These are phyloP conservation scores for Archivesica marissinica DNA, from an alignment of 1,140 invertebrate genomes.

Conservation along the genomic window DNA sequence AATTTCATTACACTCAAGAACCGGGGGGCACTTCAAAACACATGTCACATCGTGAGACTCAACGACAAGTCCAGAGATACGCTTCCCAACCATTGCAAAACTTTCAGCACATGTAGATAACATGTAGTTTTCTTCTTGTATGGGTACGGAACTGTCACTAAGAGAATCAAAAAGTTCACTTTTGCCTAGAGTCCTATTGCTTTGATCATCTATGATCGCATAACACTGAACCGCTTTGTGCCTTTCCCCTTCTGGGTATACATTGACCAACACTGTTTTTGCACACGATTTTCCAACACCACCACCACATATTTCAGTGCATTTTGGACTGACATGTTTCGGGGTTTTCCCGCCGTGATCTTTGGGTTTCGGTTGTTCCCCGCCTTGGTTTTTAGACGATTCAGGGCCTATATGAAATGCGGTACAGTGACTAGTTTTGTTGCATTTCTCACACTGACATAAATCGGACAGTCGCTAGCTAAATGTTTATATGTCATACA, in stretches of 20 bases:
- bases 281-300: constrained; percentile 49
- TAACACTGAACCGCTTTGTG: constrained; percentile 38
- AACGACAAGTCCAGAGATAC: constrained; percentile 2
- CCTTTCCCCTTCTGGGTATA: constrained; percentile 43
- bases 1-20: constrained; percentile 66
- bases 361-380: neutral
- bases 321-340: constrained; percentile 26
- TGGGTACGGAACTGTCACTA: neutral
- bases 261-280: constrained; percentile 57
- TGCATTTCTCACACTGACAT: constrained; percentile 42
- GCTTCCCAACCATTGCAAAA: neutral
- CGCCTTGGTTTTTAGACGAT: neutral
- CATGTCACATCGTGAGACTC: constrained; percentile 18
- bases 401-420: neutral
- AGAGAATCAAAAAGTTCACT: constrained; percentile 25
- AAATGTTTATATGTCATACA: constrained; percentile 9
- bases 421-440: constrained; percentile 14
- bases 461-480: neutral
- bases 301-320: constrained; percentile 47
- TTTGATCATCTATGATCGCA: constrained; percentile 33
- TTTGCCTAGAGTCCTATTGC: constrained; percentile 10
- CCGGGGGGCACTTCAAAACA: constrained; percentile 17
- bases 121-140: constrained; percentile 15
- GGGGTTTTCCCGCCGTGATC: neutral
- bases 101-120: constrained; percentile 28